These are phyloP conservation scores for Oxygymnocypris stewartii DNA, from an alignment of 2,113 vertebrate species.

Conservation along the genomic window DNA sequence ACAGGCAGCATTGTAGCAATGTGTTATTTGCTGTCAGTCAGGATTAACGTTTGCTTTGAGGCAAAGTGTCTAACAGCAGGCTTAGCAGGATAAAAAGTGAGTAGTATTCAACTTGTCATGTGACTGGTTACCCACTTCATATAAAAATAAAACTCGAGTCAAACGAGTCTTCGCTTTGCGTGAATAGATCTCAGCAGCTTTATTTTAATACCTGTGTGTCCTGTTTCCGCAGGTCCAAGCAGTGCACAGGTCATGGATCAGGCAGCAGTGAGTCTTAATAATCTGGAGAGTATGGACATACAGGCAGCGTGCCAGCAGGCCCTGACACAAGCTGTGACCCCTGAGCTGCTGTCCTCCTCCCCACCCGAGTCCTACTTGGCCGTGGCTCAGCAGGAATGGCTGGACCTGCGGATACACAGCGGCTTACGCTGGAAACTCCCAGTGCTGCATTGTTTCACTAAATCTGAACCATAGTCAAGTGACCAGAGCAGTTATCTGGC, in stretches of 20 bases:
- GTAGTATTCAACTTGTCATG: neutral
- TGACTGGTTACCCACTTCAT: neutral
- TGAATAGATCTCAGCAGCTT: neutral
- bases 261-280: slow-evolving; percentile 67
- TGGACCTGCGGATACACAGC: slow-evolving; percentile 75
- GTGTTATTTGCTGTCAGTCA: neutral
- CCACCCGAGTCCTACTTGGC: slow-evolving; percentile 74
- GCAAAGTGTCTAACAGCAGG: neutral
- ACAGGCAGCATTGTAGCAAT: neutral
- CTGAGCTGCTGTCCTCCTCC: slow-evolving; percentile 57
- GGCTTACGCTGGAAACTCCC: slow-evolving; percentile 70
- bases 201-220: slow-evolving; percentile 3
- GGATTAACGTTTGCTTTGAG: neutral
- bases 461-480: slow-evolving; percentile 67
- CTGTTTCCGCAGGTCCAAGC: slow-evolving; percentile 66
- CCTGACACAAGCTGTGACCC: slow-evolving; percentile 44
- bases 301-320: slow-evolving; percentile 47
- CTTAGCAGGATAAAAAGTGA: neutral
- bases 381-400: slow-evolving; percentile 80
- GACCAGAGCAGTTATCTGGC: neutral
- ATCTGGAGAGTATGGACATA: slow-evolving; percentile 74
- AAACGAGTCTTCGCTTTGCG: neutral
- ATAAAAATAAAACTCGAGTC: neutral
- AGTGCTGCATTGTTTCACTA: slow-evolving; percentile 70
- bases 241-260: slow-evolving; percentile 60